Evolutionary conservation across 2,113 vertebrate species (phyloP).

Genomic region (Lontra canadensis): DNA sequence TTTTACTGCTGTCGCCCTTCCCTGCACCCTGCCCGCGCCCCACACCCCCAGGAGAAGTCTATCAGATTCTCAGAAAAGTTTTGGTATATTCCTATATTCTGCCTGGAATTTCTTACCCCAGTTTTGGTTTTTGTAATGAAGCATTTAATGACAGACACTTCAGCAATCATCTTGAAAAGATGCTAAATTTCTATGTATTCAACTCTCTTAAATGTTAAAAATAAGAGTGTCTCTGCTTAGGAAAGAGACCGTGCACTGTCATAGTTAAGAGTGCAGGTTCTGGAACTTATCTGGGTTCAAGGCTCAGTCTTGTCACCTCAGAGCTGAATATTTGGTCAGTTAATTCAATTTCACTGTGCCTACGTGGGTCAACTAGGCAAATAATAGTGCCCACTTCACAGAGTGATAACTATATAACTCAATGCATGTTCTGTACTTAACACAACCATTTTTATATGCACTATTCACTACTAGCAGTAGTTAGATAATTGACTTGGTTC

Average conservation of each 20-base stretch:
- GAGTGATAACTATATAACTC: not conserved
- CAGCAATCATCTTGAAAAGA: not conserved
- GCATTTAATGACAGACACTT: not conserved
- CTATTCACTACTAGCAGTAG: not conserved
- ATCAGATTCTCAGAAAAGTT: not conserved
- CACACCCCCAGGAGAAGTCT: not conserved
- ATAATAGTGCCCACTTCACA: not conserved
- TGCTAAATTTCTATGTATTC: not conserved
- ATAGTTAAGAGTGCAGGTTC: not conserved
- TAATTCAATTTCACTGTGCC: not conserved
- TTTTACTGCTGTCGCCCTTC: not conserved
- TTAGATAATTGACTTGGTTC: not conserved
- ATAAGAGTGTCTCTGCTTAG: not conserved
- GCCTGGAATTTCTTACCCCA: not conserved
- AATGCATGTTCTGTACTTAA: not conserved
- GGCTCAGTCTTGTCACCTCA: not conserved
- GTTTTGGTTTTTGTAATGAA: not conserved
- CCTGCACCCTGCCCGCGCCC: too few species aligned
- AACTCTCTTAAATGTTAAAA: not conserved
- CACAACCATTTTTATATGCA: not conserved
- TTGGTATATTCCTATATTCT: not conserved
- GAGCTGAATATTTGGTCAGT: not conserved
- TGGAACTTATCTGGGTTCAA: not conserved
- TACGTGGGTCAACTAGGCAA: not conserved
- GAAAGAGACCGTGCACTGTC: not conserved